phyloP scores from a whole-genome alignment of 2,797 vertebrate species.

The Meriones psammophilus region DNA sequence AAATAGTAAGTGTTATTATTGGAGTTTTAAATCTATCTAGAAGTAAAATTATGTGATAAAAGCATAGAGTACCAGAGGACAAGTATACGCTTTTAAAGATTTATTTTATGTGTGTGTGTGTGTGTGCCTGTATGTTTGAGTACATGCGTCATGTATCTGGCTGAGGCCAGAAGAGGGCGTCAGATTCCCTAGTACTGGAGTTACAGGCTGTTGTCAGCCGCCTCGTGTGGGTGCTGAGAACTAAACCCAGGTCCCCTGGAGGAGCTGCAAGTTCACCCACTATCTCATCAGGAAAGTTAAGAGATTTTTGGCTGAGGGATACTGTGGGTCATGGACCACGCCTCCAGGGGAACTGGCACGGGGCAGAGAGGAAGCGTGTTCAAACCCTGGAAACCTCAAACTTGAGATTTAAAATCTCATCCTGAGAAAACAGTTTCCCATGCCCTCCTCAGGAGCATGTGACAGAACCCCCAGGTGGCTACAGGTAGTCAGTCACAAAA shows the following conservation, averaged over 20 bases:
- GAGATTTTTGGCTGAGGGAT: too few species aligned
- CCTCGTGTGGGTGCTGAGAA: not conserved
- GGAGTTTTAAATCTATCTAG: not conserved
- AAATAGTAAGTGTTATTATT: not conserved
- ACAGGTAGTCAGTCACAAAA: too few species aligned
- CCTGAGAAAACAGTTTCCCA: too few species aligned
- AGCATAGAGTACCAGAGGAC: not conserved
- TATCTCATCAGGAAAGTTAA: not conserved
- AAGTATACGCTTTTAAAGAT: not conserved
- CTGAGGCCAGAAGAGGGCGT: not conserved
- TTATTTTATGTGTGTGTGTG: not conserved
- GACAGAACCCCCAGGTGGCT: too few species aligned
- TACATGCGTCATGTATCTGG: not conserved
- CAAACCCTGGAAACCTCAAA: too few species aligned
- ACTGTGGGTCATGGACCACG: too few species aligned
- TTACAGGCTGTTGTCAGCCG: not conserved
- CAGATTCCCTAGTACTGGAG: not conserved
- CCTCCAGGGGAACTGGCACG: too few species aligned
- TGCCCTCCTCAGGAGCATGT: too few species aligned
- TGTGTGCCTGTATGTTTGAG: not conserved
- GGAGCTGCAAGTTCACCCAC: not conserved
- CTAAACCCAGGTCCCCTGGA: not conserved
- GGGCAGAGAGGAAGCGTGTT: too few species aligned
- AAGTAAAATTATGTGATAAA: not conserved
- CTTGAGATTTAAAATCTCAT: too few species aligned